Evolutionary conservation across 2,113 vertebrate genomes (phyloP).

Genomic region (Eonycteris spelaea): DNA sequence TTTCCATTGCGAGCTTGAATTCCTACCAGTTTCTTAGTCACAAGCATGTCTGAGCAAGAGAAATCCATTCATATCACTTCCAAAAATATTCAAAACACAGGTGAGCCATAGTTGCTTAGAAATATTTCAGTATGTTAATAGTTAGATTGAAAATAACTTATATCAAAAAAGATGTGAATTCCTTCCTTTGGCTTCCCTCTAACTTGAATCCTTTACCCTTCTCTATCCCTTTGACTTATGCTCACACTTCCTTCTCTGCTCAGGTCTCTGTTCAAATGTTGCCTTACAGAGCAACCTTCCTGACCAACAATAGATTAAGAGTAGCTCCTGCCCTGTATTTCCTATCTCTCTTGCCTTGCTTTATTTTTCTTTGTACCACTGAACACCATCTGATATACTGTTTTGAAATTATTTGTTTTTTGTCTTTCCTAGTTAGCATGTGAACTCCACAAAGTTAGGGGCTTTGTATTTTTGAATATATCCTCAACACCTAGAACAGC

Average conservation of each 20-base stretch:
- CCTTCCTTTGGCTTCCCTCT: not conserved
- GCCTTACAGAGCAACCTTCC: not conserved
- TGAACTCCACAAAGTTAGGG: not conserved
- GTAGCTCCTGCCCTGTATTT: not conserved
- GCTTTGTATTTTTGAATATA: not conserved
- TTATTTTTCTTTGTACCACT: not conserved
- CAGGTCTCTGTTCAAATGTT: not conserved
- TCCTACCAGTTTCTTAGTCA: not conserved
- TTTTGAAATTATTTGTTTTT: constrained; percentile 1
- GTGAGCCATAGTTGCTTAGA: not conserved
- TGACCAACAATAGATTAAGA: not conserved
- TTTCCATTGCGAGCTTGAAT: not conserved
- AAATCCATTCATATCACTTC: not conserved
- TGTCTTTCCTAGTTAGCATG: not conserved
- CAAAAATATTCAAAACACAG: constrained; percentile 21
- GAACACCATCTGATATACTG: not conserved
- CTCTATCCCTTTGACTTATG: not conserved
- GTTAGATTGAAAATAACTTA: constrained; percentile 7
- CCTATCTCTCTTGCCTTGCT: not conserved
- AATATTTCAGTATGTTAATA: not conserved
- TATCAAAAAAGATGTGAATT: constrained; percentile 8
- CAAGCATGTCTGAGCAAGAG: not conserved
- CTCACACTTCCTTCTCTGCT: not conserved
- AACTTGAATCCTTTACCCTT: not conserved
- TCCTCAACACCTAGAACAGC: not conserved